Evolutionary conservation across 2,113 vertebrate species (phyloP).

Genomic region (Lepisosteus oculatus): DNA sequence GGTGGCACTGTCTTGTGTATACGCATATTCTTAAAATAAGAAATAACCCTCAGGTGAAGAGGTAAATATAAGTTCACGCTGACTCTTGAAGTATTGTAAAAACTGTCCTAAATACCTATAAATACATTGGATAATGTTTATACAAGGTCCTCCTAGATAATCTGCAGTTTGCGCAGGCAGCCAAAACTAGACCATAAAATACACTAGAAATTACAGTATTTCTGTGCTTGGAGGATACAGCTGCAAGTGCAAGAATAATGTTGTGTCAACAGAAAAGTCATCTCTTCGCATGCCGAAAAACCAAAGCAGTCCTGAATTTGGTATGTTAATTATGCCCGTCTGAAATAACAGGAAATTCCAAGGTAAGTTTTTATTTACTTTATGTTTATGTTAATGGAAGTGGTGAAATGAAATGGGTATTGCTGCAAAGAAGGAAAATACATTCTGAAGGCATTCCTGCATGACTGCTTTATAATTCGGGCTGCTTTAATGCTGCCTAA

Average conservation of each 20-base stretch:
- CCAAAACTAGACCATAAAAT: conserved; percentile 16
- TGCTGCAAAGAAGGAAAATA: conserved; percentile 33
- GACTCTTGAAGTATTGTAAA: conserved; percentile 4
- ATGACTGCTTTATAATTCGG: conserved; percentile 22
- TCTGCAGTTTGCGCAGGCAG: neutral
- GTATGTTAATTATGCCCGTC: conserved; percentile 43
- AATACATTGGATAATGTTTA: neutral
- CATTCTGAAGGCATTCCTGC: conserved; percentile 30
- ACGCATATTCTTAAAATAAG: neutral
- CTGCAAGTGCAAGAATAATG: conserved; percentile 40
- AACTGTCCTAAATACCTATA: neutral
- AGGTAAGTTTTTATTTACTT: conserved; percentile 49
- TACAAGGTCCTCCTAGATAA: conserved; percentile 3
- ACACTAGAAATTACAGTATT: conserved; percentile 23
- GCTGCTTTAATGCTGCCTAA: conserved; percentile 2
- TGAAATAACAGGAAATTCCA: conserved; percentile 65
- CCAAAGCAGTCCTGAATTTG: conserved; percentile 32
- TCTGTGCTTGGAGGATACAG: conserved; percentile 36
- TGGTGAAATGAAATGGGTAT: conserved; percentile 43
- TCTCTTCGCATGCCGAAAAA: conserved; percentile 41
- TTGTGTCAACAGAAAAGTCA: conserved; percentile 32
- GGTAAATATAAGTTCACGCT: conserved; percentile 2
- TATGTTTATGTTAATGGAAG: conserved; percentile 44
- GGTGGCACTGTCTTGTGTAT: too few relatives aligned
- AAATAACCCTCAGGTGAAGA: neutral